Evolutionary conservation across 2,888 invertebrate species (phyloP), one percentile per base, ranked within the genome.

Genomic region (Acanthococcus lagerstroemiae): DNA sequence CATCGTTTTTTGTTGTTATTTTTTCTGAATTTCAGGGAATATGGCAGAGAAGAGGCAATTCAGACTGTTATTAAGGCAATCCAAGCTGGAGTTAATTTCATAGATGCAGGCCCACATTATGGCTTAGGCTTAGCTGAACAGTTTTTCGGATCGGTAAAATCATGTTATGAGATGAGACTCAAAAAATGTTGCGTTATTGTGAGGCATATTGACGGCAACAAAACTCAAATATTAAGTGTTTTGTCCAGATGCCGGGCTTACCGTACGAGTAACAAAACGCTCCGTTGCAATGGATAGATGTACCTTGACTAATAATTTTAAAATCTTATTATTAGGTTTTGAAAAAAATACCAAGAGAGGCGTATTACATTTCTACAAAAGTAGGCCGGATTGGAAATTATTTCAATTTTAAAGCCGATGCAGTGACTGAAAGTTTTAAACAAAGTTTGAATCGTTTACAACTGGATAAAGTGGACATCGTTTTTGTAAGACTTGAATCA

Each of bases 91-190:
- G 81, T 96, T 19, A 96, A 96, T 78, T 92, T 90, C 72, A 83
- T 96, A 67, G 95, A 96, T 74, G 94, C 93, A 0, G 89, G 88
- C 0, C 93, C 93, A 0, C 95, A 86, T 85, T 95, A 95, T 74
- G 95, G 95, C 0, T 86, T 91, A 74, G 90, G 94, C 0, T 81
- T 81, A 68, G 88, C 95, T 0, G 95, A 95, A 77, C 80, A 80
- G 69, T 80, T 87, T 12, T 77, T 95, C 22, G 95, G 95, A 69
- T 85, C 88, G 81, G 87, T 86, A 17, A 46, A 52, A 12, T 12
- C 22, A 12, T 24, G 7, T 9, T 2, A 56, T 56, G 26, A 17
- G 3, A 17, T 37, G n/a, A 22, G 5, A 56, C 3, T 25, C 15
- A 12, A n/a, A 27, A 12, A 2, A 37, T n/a, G n/a, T n/a, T n/a